These are phyloP conservation scores for Sebastes flavidus DNA, from an alignment of 2,797 vertebrate genomes.

Conservation along the genomic window DNA sequence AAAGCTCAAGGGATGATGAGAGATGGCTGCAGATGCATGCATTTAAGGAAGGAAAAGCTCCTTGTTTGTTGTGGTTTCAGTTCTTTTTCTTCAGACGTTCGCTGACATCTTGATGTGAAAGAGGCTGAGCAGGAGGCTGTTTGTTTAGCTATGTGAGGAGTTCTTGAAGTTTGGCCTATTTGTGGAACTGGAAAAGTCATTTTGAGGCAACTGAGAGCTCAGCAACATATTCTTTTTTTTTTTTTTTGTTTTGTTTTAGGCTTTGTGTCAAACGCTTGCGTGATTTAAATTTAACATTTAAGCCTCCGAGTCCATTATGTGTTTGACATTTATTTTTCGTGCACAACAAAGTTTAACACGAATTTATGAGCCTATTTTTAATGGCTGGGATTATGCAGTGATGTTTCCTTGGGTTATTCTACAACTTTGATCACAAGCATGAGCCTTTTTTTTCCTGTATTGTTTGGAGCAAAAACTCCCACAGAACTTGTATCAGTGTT, in stretches of 20 bases:
- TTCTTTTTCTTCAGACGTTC: conserved; percentile 19
- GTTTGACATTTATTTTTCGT: conserved; percentile 51
- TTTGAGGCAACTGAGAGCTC: conserved; percentile 23
- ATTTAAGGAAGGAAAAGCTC: conserved; percentile 17
- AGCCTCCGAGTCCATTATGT: conserved; percentile 46
- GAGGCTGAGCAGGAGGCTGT: conserved; percentile 25
- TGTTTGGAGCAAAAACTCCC: conserved; percentile 59
- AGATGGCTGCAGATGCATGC: conserved; percentile 30
- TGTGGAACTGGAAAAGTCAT: conserved; percentile 40
- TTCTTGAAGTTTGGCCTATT: conserved; percentile 62
- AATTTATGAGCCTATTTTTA: conserved; percentile 56
- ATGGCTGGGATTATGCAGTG: conserved; percentile 43
- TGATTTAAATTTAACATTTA: conserved; percentile 59
- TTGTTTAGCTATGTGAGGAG: conserved; percentile 45
- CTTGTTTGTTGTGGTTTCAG: conserved; percentile 42
- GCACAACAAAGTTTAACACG: conserved; percentile 41
- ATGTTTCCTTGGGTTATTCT: conserved; percentile 52
- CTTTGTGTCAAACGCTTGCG: conserved; percentile 35
- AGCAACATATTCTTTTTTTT: conserved; percentile 1
- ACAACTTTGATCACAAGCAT: conserved; percentile 58
- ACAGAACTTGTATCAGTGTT: conserved; percentile 58
- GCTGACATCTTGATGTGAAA: conserved; percentile 42
- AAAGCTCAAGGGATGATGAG: conserved; percentile 27
- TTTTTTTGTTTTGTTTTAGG: conserved; percentile 21
- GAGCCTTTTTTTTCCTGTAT: conserved; percentile 40